Evolutionary conservation across 2,113 vertebrate genomes (phyloP), one percentile per base, ranked within the genome.

Genomic region (Neogale vison): DNA sequence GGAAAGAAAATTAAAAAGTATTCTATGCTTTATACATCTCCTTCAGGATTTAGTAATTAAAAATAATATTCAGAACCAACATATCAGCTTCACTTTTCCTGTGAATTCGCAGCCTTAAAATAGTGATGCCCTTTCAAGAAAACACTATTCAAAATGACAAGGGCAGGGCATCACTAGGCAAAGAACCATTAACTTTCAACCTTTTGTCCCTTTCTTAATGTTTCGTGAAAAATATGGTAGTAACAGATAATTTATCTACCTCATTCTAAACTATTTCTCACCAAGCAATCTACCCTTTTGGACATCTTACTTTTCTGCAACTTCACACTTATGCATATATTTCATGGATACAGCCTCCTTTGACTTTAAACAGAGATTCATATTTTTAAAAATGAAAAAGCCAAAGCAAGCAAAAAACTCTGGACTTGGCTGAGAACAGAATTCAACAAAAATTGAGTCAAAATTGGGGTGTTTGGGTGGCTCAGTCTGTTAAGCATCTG

Each of bases 51-150:
- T 79, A 45, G 31, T 67, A 93, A 89, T 95, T 97, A 95, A 80
- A 95, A 96, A 91, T 7, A 91, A 95, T 24, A 69, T 59, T 93
- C 47, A n/a, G 15, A 50, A 57, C 50, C 15, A 86, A 81, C 90
- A 77, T 42, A 3, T 55, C 26, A 87, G 20, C 31, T 17, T 6
- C 1, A 24, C 23, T 72, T 93, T 90, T 83, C 42, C 55, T 84
- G 26, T 24, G n/a, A 42, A 55, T 86, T 86, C 55, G 72, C 1
- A 45, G 52, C 4, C 18, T 82, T 85, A 6, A 31, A 82, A 61
- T 9, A 50, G 9, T 36, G 31, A 20, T 14, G 24, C n/a, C 31
- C 9, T 52, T 88, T 79, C 31, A 69, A 79, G 8, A n/a, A 97
- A 45, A 24, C 0, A 52, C 94, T 91, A 96, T 69, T 95, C 23